Conservation (phyloP, 2,113 vertebrate species). For the Daubentonia madagascariensis region DNA sequence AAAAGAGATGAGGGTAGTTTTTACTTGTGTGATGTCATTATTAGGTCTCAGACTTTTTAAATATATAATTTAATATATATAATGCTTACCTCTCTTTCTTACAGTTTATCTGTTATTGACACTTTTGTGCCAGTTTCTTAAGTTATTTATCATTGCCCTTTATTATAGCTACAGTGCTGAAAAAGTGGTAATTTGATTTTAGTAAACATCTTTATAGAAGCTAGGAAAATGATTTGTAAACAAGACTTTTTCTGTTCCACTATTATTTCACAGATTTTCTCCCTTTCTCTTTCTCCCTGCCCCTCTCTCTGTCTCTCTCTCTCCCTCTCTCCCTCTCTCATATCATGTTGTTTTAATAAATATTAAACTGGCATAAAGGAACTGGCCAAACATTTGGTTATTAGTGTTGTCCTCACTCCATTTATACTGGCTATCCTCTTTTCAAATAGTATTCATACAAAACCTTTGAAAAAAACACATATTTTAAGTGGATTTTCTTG, state of each 20-base stretch:
- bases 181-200: not conserved
- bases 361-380: not conserved
- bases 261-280: not conserved
- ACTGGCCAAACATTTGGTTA: not conserved
- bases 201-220: not conserved
- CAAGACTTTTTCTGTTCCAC: not conserved
- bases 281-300: not conserved
- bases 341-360: not conserved
- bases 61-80: not conserved
- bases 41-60: not conserved
- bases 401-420: not conserved
- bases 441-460: not conserved
- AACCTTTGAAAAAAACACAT: not conserved
- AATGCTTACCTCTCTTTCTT: not conserved
- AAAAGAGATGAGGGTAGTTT: not conserved
- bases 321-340: not conserved
- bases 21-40: not conserved
- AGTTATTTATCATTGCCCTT: not conserved
- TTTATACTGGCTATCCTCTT: not conserved
- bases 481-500: conserved; percentile 49
- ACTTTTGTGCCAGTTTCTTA: not conserved
- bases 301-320: not conserved
- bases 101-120: not conserved
- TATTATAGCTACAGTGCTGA: not conserved
- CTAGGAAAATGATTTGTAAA: not conserved